Percentiles rank a stretch among this genome's conserved stretches.
These are phyloP conservation scores for Typhlichthys subterraneus DNA, from an alignment of 2,797 vertebrate species.

Conservation along the genomic window DNA sequence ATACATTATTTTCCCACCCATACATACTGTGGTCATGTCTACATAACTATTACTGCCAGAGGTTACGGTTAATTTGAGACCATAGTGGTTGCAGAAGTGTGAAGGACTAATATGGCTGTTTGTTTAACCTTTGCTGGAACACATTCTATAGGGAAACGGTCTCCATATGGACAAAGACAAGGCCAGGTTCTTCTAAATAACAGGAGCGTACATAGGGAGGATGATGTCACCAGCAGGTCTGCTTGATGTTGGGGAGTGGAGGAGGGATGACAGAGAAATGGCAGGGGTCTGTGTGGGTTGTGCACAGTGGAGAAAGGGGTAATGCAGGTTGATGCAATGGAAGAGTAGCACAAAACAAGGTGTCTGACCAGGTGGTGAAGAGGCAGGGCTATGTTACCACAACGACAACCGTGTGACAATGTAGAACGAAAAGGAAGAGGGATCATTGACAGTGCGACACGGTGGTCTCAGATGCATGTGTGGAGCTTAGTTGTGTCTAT, in stretches of 20 bases:
- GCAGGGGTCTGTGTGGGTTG: conserved; percentile 18
- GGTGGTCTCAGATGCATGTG: conserved; percentile 10
- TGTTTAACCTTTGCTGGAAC: conserved; percentile 64
- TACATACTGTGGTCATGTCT: conserved; percentile 48
- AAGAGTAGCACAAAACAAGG: conserved; percentile 26
- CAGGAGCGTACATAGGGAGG: conserved; percentile 39
- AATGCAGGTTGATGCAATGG: conserved; percentile 8
- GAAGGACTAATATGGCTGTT: conserved; percentile 67
- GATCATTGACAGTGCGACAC: too few species aligned
- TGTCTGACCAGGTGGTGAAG: conserved; percentile 12
- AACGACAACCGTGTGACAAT: too few species aligned
- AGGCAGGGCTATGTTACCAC: not conserved
- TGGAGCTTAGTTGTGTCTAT: conserved; percentile 24
- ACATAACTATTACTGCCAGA: conserved; percentile 37
- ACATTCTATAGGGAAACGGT: conserved; percentile 56
- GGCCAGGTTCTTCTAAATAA: conserved; percentile 26
- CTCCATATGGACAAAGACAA: conserved; percentile 63
- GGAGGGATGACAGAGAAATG: conserved; percentile 34
- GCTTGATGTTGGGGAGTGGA: conserved; percentile 23
- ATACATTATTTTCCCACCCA: conserved; percentile 42
- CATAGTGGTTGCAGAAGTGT: conserved; percentile 66
- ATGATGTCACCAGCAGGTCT: conserved; percentile 56
- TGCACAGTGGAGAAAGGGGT: conserved; percentile 15
- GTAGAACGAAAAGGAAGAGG: too few species aligned
- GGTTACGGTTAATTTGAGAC: conserved; percentile 63